phyloP scores from a whole-genome alignment of 2,113 vertebrate species.

The Eptatretus burgeri region DNA sequence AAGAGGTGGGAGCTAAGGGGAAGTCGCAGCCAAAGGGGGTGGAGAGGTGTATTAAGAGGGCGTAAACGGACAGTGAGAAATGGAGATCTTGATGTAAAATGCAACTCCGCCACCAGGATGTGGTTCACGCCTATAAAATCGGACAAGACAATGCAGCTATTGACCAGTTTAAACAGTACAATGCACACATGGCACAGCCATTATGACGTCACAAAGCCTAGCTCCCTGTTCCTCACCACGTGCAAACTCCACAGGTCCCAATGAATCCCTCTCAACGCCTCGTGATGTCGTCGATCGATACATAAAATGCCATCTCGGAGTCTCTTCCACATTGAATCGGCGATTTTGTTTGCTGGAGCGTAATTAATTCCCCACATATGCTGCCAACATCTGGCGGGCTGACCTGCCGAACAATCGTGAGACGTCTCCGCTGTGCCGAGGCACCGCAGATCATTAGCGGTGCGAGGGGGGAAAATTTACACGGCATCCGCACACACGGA shows the following conservation, averaged over 20 bases:
- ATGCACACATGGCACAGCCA: background rate
- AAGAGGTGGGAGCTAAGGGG: no score
- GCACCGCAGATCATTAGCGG: conserved; percentile 64
- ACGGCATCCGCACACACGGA: background rate
- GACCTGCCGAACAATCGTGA: conserved; percentile 72
- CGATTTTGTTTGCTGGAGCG: conserved; percentile 97
- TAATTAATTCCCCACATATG: conserved; percentile 99
- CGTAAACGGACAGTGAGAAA: no score
- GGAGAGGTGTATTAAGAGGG: no score
- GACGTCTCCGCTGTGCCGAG: conserved; percentile 57
- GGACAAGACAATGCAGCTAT: background rate
- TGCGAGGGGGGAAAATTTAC: background rate
- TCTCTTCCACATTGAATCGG: conserved; percentile 15
- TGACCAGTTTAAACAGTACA: background rate
- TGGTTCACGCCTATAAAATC: no score
- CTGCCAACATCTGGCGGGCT: conserved; percentile 90
- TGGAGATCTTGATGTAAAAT: no score
- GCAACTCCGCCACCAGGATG: no score
- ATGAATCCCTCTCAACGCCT: background rate
- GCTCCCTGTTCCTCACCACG: conserved; percentile 1
- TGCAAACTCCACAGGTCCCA: no score
- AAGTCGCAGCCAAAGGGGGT: no score
- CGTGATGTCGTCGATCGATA: background rate
- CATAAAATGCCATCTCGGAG: background rate
- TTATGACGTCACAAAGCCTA: background rate